Evolutionary conservation across 2,797 vertebrate species (phyloP).

Genomic region (Rhabdophis nuchalis): DNA sequence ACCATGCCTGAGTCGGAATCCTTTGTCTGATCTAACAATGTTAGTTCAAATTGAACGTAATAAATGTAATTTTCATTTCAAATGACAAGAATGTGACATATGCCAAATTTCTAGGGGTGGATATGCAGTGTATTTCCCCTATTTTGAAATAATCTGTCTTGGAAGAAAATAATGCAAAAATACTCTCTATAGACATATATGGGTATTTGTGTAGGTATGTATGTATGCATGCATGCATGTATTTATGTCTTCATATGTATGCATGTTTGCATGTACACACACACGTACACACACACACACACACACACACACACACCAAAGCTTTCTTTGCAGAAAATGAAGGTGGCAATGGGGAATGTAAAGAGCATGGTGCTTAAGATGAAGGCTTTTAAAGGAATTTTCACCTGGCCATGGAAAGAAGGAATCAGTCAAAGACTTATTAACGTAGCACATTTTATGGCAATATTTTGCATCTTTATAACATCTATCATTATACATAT

Average conservation of each 20-base stretch:
- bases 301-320: not conserved
- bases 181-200: not conserved
- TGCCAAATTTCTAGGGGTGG: not conserved
- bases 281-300: too few species aligned
- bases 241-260: not conserved
- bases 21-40: too few species aligned
- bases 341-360: not conserved
- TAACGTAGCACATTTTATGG: not conserved
- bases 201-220: not conserved
- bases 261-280: too few species aligned
- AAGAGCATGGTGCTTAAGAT: not conserved
- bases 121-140: not conserved
- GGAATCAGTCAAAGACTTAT: not conserved
- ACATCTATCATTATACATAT: not conserved
- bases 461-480: not conserved
- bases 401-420: not conserved
- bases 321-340: not conserved
- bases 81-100: not conserved
- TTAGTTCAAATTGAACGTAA: not conserved
- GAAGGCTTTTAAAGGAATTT: not conserved
- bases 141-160: not conserved
- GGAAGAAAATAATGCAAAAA: not conserved
- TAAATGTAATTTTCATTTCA: slow-evolving; percentile 2
- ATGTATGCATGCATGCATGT: not conserved
- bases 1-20: too few species aligned